phyloP scores from a whole-genome alignment of 2,113 vertebrate species.

The Poeciliopsis retropinna region DNA sequence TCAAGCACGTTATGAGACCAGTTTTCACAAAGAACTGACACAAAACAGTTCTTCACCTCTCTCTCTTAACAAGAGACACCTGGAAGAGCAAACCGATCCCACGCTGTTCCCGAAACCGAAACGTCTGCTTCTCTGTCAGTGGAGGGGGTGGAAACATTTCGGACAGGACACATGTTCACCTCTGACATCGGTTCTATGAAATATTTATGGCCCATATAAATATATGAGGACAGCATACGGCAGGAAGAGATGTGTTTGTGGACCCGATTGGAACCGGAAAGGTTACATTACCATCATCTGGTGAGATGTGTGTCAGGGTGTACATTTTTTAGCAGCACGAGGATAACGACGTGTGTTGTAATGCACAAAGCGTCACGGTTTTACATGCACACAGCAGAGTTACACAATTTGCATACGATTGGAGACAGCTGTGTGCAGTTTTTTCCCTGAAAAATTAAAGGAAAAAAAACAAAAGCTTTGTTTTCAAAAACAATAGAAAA shows the following conservation, averaged over 20 bases:
- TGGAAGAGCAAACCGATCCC: constrained; percentile 31
- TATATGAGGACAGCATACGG: constrained; percentile 11
- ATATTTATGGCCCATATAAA: constrained; percentile 61
- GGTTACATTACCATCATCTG: constrained; percentile 57
- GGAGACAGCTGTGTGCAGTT: neutral
- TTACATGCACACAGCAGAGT: neutral
- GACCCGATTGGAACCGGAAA: constrained; percentile 65
- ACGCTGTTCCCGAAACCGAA: constrained; percentile 32
- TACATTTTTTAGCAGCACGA: constrained; percentile 20
- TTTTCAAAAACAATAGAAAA: neutral
- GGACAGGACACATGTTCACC: constrained; percentile 56
- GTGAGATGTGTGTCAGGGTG: neutral
- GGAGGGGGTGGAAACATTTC: constrained; percentile 54
- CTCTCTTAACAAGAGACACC: constrained; percentile 14
- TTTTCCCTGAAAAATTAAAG: neutral
- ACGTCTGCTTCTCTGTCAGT: constrained; percentile 52
- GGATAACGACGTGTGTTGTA: neutral
- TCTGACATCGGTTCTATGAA: constrained; percentile 44
- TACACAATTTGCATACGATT: constrained; percentile 16
- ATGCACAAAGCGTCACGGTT: neutral
- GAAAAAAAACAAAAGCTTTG: neutral
- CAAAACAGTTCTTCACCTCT: constrained; percentile 25
- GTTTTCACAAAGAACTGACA: constrained; percentile 1
- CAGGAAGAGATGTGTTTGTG: constrained; percentile 19
- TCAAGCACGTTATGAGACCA: constrained; percentile 19